Percentiles rank a stretch among this genome's conserved stretches.
These are phyloP conservation scores for Papilio helenus DNA, from an alignment of 1,140 invertebrate species.

Conservation along the genomic window DNA sequence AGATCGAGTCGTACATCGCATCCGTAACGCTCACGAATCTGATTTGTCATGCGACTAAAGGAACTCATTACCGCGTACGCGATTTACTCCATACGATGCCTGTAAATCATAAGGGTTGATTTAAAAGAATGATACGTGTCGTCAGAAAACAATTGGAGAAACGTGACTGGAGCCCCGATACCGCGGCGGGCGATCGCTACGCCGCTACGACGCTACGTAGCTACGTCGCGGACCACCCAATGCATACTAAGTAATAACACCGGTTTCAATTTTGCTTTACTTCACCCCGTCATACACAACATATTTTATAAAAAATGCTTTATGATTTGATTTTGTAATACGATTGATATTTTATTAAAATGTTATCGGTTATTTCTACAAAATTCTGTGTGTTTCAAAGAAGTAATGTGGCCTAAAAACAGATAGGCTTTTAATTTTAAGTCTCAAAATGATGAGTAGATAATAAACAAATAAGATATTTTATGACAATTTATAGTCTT, in stretches of 20 bases:
- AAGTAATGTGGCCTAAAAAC: too few relatives aligned
- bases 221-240: slow-evolving; percentile 69
- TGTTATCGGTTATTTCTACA: too few relatives aligned
- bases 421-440: too few relatives aligned
- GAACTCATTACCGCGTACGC: slow-evolving; percentile 63
- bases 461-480: too few relatives aligned
- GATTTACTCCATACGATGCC: slow-evolving; percentile 60
- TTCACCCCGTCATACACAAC: slow-evolving; percentile 54
- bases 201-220: slow-evolving; percentile 53
- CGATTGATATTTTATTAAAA: slow-evolving; percentile 43
- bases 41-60: slow-evolving; percentile 65
- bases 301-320: slow-evolving; percentile 51
- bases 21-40: slow-evolving; percentile 67
- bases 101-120: slow-evolving; percentile 77
- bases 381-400: too few relatives aligned
- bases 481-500: neutral
- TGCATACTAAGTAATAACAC: slow-evolving; percentile 79
- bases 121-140: slow-evolving; percentile 80
- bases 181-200: slow-evolving; percentile 69
- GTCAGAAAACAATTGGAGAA: slow-evolving; percentile 81
- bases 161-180: slow-evolving; percentile 73
- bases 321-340: slow-evolving; percentile 8
- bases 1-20: slow-evolving; percentile 64
- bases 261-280: slow-evolving; percentile 78
- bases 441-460: too few relatives aligned